Evolutionary conservation across 2,113 vertebrate species (phyloP).

Genomic region (Willisornis vidua): DNA sequence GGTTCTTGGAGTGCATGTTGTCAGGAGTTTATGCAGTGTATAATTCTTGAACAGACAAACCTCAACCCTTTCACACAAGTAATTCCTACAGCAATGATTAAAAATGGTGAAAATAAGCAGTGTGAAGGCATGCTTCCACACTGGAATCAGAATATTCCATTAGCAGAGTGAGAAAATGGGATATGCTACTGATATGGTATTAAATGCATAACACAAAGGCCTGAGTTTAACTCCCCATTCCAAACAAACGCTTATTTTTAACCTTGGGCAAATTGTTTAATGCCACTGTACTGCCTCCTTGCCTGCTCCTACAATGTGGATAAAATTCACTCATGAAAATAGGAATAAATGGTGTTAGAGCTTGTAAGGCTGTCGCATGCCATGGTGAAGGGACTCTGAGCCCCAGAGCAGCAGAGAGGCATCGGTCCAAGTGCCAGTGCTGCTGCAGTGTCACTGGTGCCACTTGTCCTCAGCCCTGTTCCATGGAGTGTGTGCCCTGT

Average conservation of each 20-base stretch:
- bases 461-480: not conserved
- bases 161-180: not conserved
- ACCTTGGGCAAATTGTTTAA: not conserved
- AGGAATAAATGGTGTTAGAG: not conserved
- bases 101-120: not conserved
- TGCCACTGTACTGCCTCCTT: not conserved
- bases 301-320: not conserved
- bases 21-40: not conserved
- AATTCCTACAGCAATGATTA: not conserved
- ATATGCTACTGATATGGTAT: not conserved
- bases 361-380: accelerated
- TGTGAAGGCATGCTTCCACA: not conserved
- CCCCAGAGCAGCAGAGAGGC: not conserved
- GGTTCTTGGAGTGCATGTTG: accelerated
- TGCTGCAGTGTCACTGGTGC: not conserved
- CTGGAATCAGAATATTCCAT: not conserved
- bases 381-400: not conserved
- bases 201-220: not conserved
- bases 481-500: not conserved
- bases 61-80: not conserved
- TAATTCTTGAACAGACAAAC: not conserved
- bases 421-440: accelerated
- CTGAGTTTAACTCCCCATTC: not conserved
- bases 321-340: not conserved
- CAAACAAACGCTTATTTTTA: not conserved